Evolutionary conservation across 2,113 vertebrate genomes (phyloP).

Genomic region (Oxyruncus cristatus): DNA sequence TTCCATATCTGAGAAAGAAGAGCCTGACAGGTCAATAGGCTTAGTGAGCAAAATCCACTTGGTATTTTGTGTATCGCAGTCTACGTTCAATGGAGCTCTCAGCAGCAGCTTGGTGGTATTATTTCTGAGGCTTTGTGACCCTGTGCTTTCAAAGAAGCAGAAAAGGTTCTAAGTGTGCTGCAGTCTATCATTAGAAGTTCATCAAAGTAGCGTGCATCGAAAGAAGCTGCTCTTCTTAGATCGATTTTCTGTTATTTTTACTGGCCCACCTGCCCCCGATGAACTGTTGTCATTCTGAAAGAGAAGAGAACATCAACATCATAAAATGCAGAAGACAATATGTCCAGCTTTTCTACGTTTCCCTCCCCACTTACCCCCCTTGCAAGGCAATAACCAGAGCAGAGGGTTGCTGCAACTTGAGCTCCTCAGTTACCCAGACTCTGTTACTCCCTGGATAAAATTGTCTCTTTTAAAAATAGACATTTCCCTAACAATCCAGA

Average conservation of each 20-base stretch:
- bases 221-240: conserved; percentile 96
- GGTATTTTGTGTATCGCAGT: conserved; percentile 57
- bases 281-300: conserved; percentile 87
- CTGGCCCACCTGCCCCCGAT: conserved; percentile 82
- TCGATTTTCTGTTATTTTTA: conserved; percentile 95
- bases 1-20: conserved; percentile 67
- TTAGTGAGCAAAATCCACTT: conserved; percentile 57
- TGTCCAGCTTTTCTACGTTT: neutral
- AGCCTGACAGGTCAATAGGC: conserved; percentile 67
- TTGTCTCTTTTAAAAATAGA: neutral
- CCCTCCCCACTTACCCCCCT: neutral
- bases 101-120: conserved; percentile 76
- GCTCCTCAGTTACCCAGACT: neutral
- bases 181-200: conserved; percentile 74
- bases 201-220: conserved; percentile 92
- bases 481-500: neutral
- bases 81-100: conserved; percentile 76
- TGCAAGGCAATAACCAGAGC: neutral
- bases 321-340: neutral
- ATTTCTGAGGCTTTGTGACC: conserved; percentile 77
- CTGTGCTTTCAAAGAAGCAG: conserved; percentile 83
- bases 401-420: neutral
- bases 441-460: neutral
- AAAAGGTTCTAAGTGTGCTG: conserved; percentile 75
- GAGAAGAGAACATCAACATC: neutral